Percentiles rank a stretch among this genome's conserved stretches.
These are phyloP conservation scores for Rhyacophila brunnea DNA, from an alignment of 1,140 invertebrate genomes.

Conservation along the genomic window DNA sequence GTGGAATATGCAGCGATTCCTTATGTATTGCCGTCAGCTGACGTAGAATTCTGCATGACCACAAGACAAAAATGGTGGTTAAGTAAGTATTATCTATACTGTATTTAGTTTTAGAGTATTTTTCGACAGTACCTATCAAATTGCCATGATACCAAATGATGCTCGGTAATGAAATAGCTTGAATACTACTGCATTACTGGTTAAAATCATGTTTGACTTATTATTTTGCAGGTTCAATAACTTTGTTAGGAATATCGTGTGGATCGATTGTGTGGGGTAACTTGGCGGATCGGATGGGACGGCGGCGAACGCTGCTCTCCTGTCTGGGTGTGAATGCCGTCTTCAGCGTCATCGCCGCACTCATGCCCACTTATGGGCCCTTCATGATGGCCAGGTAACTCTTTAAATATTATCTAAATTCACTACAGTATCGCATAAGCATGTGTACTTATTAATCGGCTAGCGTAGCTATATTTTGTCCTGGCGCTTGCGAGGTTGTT, in stretches of 20 bases:
- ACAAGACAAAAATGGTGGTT: slow-evolving; percentile 76
- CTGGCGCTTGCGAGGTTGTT: too few relatives aligned
- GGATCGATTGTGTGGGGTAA: slow-evolving; percentile 76
- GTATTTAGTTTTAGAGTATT: too few relatives aligned
- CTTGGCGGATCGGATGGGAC: slow-evolving; percentile 65
- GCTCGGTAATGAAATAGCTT: too few relatives aligned
- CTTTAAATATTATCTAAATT: too few relatives aligned
- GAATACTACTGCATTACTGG: too few relatives aligned
- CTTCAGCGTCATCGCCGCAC: slow-evolving; percentile 70
- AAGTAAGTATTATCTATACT: slow-evolving; percentile 60
- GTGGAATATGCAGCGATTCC: slow-evolving; percentile 73
- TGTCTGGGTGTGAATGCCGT: slow-evolving; percentile 72
- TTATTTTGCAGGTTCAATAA: slow-evolving; percentile 59
- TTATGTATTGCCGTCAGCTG: slow-evolving; percentile 75
- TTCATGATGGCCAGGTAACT: slow-evolving; percentile 77
- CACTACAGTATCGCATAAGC: too few relatives aligned
- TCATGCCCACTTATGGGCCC: slow-evolving; percentile 77
- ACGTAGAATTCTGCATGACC: slow-evolving; percentile 74
- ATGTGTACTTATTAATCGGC: too few relatives aligned
- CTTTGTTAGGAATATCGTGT: slow-evolving; percentile 67
- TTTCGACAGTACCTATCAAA: too few relatives aligned
- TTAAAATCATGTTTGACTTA: too few relatives aligned
- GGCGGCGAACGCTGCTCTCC: slow-evolving; percentile 65
- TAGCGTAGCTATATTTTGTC: too few relatives aligned
- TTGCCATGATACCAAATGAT: too few relatives aligned